Base-by-base conservation (phyloP, 2,797 vertebrate genomes). In the Parambassis ranga region DNA sequence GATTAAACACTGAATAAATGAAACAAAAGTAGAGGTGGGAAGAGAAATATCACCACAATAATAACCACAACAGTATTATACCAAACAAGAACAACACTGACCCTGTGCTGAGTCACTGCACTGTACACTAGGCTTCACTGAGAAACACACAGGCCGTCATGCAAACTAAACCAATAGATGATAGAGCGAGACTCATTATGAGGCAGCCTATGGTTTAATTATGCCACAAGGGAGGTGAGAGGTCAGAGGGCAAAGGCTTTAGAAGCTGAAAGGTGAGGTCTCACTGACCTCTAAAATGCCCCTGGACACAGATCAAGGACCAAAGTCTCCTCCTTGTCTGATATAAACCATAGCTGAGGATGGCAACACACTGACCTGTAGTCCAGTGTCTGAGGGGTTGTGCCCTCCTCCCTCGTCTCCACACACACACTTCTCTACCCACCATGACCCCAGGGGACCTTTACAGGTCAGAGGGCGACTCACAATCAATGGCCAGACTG, bases 71-170 rank as follows among this genome's bases (percentile, higher is more conserved):
- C 79, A 57, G 58, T 65, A 39, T 76, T 58, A 48, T 62, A 81
- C 46, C 59, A 75, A 50, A 85, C 77, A 64, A 75, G 49, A 82
- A 79, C 56, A 78, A 81, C 80, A 82, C 42, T 6, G 51, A 81
- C 60, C 77, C 81, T 68, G 70, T 16, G 77, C 65, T 62, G 63
- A 57, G 53, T 77, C 76, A 89, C 81, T 60, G 68, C 73, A 88
- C 75, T 80, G 78, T 31, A 82, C 67, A 83, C 78, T 76, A 70
- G 32, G 77, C 68, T 82, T 62, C 80, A 88, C 66, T 82, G 73
- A 87, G 68, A 83, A 77, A 90, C 78, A 89, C 78, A 89, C 85
- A 87, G 89, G 87, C 76, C 86, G 69, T 81, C 92, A 93, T 93
- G 92, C 91, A 92, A 90, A 92, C 75, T 75, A 73, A 89, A 89